phyloP scores from a whole-genome alignment of 2,113 vertebrate genomes.

The Cottus gobio region DNA sequence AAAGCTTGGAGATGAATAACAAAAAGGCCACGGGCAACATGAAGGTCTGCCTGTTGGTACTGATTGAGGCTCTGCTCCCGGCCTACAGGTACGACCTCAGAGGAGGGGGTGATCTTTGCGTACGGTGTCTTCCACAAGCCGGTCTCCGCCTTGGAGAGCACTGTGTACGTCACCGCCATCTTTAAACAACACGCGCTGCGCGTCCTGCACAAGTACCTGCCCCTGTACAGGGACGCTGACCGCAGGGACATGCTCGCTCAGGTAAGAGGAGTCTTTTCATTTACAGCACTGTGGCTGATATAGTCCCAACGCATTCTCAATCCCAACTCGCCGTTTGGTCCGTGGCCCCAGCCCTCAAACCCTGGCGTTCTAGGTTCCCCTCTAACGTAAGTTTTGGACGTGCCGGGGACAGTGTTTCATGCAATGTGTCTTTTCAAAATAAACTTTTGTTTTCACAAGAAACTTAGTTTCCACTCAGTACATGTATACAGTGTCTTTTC shows the following conservation, averaged over 20 bases:
- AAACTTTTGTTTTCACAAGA: no score
- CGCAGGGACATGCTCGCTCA: constrained; percentile 81
- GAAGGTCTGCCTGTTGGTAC: neutral
- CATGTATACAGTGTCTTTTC: no score
- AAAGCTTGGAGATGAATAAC: neutral
- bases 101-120: constrained; percentile 82
- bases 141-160: constrained; percentile 74
- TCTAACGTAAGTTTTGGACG: no score
- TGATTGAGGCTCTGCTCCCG: neutral
- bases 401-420: no score
- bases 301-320: neutral
- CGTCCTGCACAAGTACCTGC: constrained; percentile 81
- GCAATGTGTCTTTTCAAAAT: no score
- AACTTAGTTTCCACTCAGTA: no score
- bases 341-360: neutral
- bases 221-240: constrained; percentile 74
- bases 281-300: neutral
- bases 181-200: constrained; percentile 82
- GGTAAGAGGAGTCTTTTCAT: constrained; percentile 57
- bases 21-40: neutral
- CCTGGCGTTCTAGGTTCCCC: neutral
- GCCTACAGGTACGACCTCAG: constrained; percentile 81
- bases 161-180: constrained; percentile 78
- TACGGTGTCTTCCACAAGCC: constrained; percentile 78
- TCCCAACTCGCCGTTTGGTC: neutral